Evolutionary conservation across 2,888 invertebrate genomes (phyloP).

Genomic region (Acleris emargana): DNA sequence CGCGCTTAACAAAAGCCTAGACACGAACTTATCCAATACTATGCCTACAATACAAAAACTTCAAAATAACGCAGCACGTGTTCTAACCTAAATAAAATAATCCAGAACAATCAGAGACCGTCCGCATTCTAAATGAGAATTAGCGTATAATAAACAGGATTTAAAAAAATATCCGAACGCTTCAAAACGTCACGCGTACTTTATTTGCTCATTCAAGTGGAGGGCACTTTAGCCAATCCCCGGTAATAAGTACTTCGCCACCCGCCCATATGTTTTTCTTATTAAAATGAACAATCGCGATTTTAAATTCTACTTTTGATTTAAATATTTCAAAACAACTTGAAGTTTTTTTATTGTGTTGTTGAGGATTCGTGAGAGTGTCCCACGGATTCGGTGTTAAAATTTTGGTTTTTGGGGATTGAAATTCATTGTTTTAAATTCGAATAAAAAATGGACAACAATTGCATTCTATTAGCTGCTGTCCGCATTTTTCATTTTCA

Average conservation of each 20-base stretch:
- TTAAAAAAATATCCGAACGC: slow-evolving; percentile 49
- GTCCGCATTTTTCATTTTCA: too few species aligned
- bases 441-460: too few species aligned
- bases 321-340: slow-evolving; percentile 56
- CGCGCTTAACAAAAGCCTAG: too few species aligned
- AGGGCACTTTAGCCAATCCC: slow-evolving; percentile 47
- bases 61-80: neutral
- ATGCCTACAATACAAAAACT: too few species aligned
- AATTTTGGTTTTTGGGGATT: neutral
- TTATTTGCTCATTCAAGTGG: slow-evolving; percentile 66
- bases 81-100: neutral
- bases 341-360: slow-evolving; percentile 51
- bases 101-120: neutral
- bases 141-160: slow-evolving; percentile 47
- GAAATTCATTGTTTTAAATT: neutral
- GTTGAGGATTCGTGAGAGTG: slow-evolving; percentile 42
- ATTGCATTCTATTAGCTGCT: too few species aligned
- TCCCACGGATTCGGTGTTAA: slow-evolving; percentile 39
- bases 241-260: slow-evolving; percentile 47
- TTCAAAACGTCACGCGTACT: slow-evolving; percentile 64
- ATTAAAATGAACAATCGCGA: slow-evolving; percentile 61
- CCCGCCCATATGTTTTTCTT: slow-evolving; percentile 66
- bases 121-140: slow-evolving; percentile 18
- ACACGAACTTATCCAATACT: too few species aligned
- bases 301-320: slow-evolving; percentile 50